Evolutionary conservation across 2,797 vertebrate species (phyloP).

Genomic region (Lophotriccus pileatus): DNA sequence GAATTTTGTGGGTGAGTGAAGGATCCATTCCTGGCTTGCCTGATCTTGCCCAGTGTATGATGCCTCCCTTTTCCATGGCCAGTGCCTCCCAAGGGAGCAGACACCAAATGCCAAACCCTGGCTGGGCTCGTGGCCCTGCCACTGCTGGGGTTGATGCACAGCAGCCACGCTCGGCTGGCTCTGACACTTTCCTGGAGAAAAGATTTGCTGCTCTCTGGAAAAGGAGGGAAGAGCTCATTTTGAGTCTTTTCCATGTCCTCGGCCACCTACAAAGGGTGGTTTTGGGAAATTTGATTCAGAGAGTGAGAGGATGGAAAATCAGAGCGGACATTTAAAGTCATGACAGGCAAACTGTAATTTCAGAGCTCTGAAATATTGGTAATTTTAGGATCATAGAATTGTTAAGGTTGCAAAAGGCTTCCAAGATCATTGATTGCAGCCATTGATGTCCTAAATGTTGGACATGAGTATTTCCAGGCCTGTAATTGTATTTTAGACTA

Average conservation of each 20-base stretch:
- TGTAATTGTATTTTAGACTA: neutral
- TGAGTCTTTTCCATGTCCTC: neutral
- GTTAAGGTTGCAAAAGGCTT: neutral
- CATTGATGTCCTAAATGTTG: neutral
- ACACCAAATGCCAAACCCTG: fast-evolving
- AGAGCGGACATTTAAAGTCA: neutral
- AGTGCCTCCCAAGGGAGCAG: neutral
- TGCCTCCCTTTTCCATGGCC: neutral
- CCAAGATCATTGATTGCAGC: neutral
- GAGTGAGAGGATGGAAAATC: neutral
- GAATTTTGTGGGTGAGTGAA: neutral
- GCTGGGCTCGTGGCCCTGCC: neutral
- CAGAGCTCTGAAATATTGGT: neutral
- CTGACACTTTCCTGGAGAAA: neutral
- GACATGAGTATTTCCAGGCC: neutral
- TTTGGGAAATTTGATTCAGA: neutral
- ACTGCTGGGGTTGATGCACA: neutral
- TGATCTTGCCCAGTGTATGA: fast-evolving
- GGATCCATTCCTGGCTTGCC: neutral
- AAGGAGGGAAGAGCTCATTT: neutral
- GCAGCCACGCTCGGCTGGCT: fast-evolving
- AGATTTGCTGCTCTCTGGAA: neutral
- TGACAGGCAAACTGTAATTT: neutral
- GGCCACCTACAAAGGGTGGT: neutral
- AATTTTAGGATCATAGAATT: neutral